Percentiles rank a stretch among this genome's conserved stretches.
Conservation (phyloP, 2,888 invertebrate species). For the Pegoplata infirma region DNA sequence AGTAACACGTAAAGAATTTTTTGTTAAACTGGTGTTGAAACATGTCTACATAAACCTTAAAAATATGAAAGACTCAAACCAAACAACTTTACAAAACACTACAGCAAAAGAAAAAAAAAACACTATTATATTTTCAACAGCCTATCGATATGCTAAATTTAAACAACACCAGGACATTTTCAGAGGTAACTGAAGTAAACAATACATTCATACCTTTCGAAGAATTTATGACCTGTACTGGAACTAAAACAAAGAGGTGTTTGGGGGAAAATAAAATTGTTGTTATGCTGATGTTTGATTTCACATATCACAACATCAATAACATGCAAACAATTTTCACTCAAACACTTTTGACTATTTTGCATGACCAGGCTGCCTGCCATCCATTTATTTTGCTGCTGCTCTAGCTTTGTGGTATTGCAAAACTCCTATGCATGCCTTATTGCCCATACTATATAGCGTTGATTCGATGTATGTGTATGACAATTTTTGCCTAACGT, state of each 20-base stretch:
- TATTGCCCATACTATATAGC: slow-evolving; percentile 32
- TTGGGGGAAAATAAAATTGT: background rate
- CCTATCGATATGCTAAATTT: slow-evolving; percentile 59
- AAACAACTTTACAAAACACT: background rate
- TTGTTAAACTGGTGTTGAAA: background rate
- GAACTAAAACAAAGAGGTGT: background rate
- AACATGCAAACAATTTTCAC: slow-evolving; percentile 45
- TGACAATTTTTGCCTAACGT: slow-evolving; percentile 5
- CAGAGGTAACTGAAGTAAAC: background rate
- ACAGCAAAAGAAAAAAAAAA: background rate
- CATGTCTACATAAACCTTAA: background rate
- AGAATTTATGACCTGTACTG: slow-evolving; percentile 15
- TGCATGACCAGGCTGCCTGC: background rate
- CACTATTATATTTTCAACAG: background rate
- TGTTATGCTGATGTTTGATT: slow-evolving; percentile 59
- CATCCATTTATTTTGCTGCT: too few relatives aligned
- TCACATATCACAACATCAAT: slow-evolving; percentile 61
- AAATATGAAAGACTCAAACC: background rate
- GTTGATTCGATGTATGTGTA: background rate
- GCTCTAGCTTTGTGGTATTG: background rate
- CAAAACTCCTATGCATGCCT: slow-evolving; percentile 18
- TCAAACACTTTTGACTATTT: background rate
- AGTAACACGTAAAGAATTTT: background rate
- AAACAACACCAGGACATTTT: slow-evolving; percentile 6
- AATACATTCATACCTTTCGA: background rate